Evolutionary conservation across 2,888 invertebrate species (phyloP), one percentile per base, ranked within the genome.

Genomic region (Tiphia femorata): DNA sequence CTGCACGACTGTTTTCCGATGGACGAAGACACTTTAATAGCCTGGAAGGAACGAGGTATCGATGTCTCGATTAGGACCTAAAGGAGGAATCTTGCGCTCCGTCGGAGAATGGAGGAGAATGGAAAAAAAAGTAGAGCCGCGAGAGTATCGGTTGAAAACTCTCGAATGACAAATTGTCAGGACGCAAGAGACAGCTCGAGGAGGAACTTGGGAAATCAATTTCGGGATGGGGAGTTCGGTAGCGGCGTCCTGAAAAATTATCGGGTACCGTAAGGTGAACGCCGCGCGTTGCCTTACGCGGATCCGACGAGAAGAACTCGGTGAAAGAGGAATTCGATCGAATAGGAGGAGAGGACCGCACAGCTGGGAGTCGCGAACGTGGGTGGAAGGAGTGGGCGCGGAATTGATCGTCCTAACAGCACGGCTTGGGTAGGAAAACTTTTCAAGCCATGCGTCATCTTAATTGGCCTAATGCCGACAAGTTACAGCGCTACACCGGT

Each of bases 381-480:
- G 35, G 46, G 27, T 38, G 48, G 35, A 48, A 46, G 19, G 27
- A 27, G 27, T 19, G 20, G 49, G 37, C 38, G 37, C 40, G 54
- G 66, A 76, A 76, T 75, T 74, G 73, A 76, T 76, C 69, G 75
- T 67, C 62, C 47, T 30, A 21, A 29, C 33, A 40, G n/a, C 3
- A 16, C 51, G 54, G 44, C 27, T 40, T 30, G 49, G 41, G 50
- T 49, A 40, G 67, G 58, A 64, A 74, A 80, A 79, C 67, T 80
- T 80, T 76, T 49, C 47, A n/a, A 21, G 49, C 73, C 71, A 75
- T 80, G 70, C 69, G 63, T 79, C 79, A 79, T 77, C 74, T 77
- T 80, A 79, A 80, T 79, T 80, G 77, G 79, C 73, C 76, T 76
- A 72, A 71, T 66, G 69, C 67, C 70, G 77, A 74, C 73, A 74